Conservation (phyloP, 2,113 vertebrate genomes). For the Puma concolor region DNA sequence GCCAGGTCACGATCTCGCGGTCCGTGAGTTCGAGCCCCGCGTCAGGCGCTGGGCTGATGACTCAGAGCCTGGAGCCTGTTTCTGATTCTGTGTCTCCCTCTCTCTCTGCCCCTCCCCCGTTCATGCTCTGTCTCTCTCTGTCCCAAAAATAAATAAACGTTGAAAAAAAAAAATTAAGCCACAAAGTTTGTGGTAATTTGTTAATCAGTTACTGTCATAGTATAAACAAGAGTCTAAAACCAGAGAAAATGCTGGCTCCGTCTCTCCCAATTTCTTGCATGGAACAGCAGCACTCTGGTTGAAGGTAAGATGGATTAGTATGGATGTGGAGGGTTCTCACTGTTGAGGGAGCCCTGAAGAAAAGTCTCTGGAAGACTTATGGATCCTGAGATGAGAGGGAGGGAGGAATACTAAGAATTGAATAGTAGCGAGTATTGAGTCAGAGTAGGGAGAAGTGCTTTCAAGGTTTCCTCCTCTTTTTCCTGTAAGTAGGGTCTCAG, state of each 20-base stretch:
- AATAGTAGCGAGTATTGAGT: neutral
- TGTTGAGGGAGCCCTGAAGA: neutral
- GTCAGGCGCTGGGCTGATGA: no score
- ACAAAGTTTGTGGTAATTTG: no score
- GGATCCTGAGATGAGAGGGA: neutral
- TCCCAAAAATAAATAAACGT: no score
- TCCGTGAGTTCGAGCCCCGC: no score
- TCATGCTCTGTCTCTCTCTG: no score
- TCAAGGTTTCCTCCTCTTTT: neutral
- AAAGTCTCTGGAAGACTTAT: neutral
- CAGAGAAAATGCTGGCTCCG: neutral
- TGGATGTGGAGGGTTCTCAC: fast-evolving
- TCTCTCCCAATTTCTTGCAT: neutral
- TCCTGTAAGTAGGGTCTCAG: neutral
- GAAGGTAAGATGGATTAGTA: neutral
- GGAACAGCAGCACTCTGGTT: neutral
- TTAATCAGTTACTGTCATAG: neutral
- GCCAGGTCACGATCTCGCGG: no score
- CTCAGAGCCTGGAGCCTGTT: no score
- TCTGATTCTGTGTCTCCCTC: no score
- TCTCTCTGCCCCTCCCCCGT: no score
- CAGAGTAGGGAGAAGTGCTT: neutral
- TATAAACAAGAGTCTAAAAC: neutral
- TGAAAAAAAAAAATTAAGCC: no score
- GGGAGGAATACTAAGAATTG: neutral